These are phyloP conservation scores for Malurus leucopterus DNA, from an alignment of 2,797 vertebrate species.

Conservation along the genomic window DNA sequence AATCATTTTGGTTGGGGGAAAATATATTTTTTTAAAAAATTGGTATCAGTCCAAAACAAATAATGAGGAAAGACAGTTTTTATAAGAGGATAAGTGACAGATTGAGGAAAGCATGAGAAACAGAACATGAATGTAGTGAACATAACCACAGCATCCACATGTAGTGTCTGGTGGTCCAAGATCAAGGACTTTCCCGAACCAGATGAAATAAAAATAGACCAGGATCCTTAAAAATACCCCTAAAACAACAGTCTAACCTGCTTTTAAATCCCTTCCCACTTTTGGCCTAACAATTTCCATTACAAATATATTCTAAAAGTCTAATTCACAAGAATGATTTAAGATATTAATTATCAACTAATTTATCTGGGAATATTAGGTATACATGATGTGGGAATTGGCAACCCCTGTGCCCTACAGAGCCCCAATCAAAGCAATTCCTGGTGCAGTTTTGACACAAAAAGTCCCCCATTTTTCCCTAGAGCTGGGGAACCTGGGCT, in stretches of 20 bases:
- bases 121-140: neutral
- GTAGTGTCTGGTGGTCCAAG: neutral
- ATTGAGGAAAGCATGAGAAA: neutral
- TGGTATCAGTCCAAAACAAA: neutral
- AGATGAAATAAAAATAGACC: neutral
- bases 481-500: accelerated
- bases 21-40: neutral
- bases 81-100: neutral
- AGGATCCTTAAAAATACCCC: neutral
- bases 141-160: neutral
- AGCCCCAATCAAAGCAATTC: neutral
- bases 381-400: neutral
- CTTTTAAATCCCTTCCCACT: neutral
- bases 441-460: neutral
- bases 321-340: neutral
- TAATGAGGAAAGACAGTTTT: neutral
- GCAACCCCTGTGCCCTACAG: accelerated
- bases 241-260: accelerated
- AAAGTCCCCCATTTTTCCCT: accelerated
- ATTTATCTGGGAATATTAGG: neutral
- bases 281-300: neutral
- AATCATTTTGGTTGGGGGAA: accelerated
- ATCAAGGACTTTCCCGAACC: neutral
- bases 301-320: neutral
- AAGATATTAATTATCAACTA: neutral